These are phyloP conservation scores for Columba guinea DNA, from an alignment of 2,797 vertebrate species.

Conservation along the genomic window DNA sequence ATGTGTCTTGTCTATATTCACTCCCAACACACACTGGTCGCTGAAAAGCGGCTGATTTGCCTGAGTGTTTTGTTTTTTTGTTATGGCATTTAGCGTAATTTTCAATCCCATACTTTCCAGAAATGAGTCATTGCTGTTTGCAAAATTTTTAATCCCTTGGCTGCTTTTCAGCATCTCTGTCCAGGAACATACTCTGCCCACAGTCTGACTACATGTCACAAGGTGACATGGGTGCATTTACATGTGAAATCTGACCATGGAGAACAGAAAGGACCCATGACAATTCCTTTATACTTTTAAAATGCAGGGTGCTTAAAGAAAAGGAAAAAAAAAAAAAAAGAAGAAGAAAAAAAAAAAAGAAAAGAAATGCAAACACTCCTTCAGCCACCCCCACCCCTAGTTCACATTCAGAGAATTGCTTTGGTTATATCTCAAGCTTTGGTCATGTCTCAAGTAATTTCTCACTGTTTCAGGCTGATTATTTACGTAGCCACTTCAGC, in stretches of 20 bases:
- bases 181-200: background rate
- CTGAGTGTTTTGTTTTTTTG: no score
- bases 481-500: background rate
- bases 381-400: background rate
- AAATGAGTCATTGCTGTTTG: background rate
- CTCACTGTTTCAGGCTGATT: background rate
- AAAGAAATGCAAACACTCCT: background rate
- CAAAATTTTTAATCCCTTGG: background rate
- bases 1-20: rapidly evolving
- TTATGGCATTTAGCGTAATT: background rate
- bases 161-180: background rate
- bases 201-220: background rate
- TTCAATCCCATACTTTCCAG: background rate
- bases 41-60: background rate
- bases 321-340: no score
- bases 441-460: background rate
- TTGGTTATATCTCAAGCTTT: background rate
- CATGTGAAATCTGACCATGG: rapidly evolving
- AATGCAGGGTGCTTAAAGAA: background rate
- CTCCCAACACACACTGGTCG: background rate
- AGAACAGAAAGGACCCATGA: background rate
- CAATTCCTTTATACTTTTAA: background rate
- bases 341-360: no score
- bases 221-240: background rate
- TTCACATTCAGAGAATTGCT: background rate